Percentiles rank a stretch among this genome's conserved stretches.
phyloP scores from a whole-genome alignment of 2,888 invertebrate genomes.

The Drosophila falleni region DNA sequence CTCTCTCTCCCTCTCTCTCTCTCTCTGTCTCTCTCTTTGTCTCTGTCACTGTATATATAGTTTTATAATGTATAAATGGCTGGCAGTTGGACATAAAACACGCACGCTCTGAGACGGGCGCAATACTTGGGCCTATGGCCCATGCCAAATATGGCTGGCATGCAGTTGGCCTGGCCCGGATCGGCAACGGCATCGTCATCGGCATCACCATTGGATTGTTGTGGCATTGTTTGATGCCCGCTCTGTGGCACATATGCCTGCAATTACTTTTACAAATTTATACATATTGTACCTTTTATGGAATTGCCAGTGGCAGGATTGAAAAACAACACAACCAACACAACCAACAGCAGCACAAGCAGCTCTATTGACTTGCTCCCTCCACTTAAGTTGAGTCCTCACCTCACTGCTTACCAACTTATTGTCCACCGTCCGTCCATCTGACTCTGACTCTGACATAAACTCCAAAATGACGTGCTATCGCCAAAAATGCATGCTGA shows the following conservation, averaged over 20 bases:
- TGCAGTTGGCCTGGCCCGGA: conserved; percentile 32
- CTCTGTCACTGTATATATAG: conserved; percentile 62
- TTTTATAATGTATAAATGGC: conserved; percentile 80
- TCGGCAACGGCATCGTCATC: background rate
- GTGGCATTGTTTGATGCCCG: conserved; percentile 72
- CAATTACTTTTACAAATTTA: conserved; percentile 85
- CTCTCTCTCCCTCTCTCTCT: conserved; percentile 9
- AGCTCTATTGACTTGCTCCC: conserved; percentile 61
- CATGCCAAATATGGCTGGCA: conserved; percentile 72
- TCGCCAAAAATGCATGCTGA: conserved; percentile 80
- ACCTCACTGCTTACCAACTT: background rate
- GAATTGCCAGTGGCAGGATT: conserved; percentile 71
- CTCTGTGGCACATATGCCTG: conserved; percentile 72
- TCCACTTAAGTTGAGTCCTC: conserved; percentile 6
- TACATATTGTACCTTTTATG: conserved; percentile 83
- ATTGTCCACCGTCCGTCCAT: conserved; percentile 1
- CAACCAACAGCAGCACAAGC: no score
- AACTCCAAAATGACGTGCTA: conserved; percentile 77
- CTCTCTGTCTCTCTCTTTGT: conserved; percentile 4
- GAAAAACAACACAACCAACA: conserved; percentile 11
- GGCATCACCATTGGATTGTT: conserved; percentile 22
- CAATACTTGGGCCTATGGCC: conserved; percentile 71
- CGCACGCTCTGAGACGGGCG: conserved; percentile 61
- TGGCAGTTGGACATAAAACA: conserved; percentile 81
- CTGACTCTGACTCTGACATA: conserved; percentile 60